Evolutionary conservation across 2,113 vertebrate species (phyloP).

Genomic region (Tragelaphus imberbis): DNA sequence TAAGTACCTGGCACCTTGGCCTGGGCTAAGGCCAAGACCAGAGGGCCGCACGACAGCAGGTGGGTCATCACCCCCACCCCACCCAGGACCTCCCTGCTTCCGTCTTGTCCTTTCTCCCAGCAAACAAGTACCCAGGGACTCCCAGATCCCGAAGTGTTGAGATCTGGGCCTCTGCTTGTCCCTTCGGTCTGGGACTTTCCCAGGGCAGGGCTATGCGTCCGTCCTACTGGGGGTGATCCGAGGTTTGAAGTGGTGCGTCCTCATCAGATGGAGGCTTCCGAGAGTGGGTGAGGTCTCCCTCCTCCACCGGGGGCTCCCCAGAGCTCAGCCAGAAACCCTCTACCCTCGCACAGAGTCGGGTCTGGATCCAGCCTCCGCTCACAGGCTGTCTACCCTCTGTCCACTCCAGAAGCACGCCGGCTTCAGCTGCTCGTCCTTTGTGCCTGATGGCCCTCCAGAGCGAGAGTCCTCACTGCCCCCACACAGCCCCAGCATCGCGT

Average conservation of each 20-base stretch:
- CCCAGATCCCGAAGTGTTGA: background rate
- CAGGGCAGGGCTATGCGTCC: background rate
- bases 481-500: slow-evolving; percentile 78
- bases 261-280: background rate
- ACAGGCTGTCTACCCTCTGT: background rate
- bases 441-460: slow-evolving; percentile 73
- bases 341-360: background rate
- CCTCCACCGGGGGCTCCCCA: too few relatives aligned
- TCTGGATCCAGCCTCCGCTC: background rate
- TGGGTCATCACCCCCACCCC: background rate
- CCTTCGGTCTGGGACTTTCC: background rate
- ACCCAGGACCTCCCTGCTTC: background rate
- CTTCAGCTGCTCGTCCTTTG: slow-evolving; percentile 77
- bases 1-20: slow-evolving; percentile 67
- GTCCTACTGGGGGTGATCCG: background rate
- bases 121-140: background rate
- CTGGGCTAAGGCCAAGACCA: background rate
- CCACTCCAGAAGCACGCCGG: slow-evolving; percentile 73
- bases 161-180: background rate
- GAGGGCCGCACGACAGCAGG: background rate
- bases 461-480: slow-evolving; percentile 79
- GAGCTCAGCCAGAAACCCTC: background rate
- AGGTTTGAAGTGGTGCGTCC: background rate
- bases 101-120: background rate
- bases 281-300: background rate